Percentiles rank a stretch among this genome's conserved stretches.
These are phyloP conservation scores for Leptogaster cylindrica DNA, from an alignment of 2,888 invertebrate genomes.

Conservation along the genomic window DNA sequence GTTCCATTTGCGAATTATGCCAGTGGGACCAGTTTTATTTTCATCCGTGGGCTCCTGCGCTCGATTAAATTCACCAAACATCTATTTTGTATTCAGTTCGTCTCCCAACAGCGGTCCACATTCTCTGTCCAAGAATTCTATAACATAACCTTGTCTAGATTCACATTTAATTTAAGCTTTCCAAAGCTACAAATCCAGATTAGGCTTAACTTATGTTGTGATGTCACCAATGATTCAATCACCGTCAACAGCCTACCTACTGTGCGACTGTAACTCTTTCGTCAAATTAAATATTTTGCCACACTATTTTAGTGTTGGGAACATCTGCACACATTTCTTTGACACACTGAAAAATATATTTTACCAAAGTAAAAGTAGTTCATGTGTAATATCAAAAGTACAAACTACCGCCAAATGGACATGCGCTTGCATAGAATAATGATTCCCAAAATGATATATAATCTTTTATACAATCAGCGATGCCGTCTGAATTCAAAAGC, in stretches of 20 bases:
- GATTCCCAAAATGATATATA: constrained; percentile 28
- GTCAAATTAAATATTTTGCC: too few species aligned
- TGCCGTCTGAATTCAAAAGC: not conserved
- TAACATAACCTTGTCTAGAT: constrained; percentile 17
- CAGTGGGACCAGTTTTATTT: constrained; percentile 19
- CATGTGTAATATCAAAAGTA: constrained; percentile 8
- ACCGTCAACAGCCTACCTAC: not conserved
- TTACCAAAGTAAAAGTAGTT: constrained; percentile 35
- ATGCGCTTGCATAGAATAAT: constrained; percentile 17
- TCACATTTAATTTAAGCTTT: not conserved
- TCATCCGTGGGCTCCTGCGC: not conserved
- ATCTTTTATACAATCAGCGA: constrained; percentile 8
- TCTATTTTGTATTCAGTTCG: constrained; percentile 19
- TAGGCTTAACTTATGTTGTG: too few species aligned
- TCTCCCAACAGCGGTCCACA: not conserved
- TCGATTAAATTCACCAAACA: not conserved
- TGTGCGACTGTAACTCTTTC: constrained; percentile 6
- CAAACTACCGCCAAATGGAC: not conserved
- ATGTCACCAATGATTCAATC: constrained; percentile 10
- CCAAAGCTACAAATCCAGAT: not conserved
- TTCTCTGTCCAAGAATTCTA: not conserved
- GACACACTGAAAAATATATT: too few species aligned
- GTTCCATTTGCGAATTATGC: not conserved
- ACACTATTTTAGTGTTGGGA: too few species aligned
- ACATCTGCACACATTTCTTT: too few species aligned